Percentiles rank a stretch among this genome's conserved stretches.
Conservation (phyloP, 1,140 invertebrate genomes). For the Neodiprion virginianus region DNA sequence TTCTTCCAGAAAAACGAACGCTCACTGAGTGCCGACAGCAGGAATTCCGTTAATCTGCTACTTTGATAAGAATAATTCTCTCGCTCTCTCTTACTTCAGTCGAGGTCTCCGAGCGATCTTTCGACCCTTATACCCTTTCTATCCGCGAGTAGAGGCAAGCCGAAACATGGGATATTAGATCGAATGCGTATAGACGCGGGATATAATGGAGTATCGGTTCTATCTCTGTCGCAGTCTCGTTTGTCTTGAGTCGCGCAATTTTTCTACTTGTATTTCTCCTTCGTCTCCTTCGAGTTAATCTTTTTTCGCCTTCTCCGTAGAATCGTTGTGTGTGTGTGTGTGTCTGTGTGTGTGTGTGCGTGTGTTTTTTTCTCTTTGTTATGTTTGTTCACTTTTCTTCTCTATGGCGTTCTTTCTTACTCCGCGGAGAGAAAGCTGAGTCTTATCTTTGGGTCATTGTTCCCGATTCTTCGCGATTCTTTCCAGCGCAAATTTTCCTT, state of each 20-base stretch:
- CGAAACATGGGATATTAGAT: neutral
- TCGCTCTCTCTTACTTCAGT: no score
- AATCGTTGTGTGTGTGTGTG: no score
- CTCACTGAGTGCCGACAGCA: no score
- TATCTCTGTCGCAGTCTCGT: neutral
- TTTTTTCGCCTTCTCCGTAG: neutral
- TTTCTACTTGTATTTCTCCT: neutral
- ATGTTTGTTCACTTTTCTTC: neutral
- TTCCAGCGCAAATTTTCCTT: neutral
- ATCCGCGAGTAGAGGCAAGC: no score
- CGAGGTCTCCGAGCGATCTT: no score
- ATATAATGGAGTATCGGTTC: neutral
- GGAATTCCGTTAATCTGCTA: no score
- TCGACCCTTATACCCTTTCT: no score
- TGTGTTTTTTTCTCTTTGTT: constrained; percentile 8
- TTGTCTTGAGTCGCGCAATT: neutral
- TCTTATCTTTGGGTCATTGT: constrained; percentile 11
- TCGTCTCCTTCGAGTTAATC: constrained; percentile 13
- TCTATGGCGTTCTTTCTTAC: constrained; percentile 1
- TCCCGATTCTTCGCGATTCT: neutral
- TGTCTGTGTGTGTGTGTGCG: no score
- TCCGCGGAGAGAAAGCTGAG: neutral
- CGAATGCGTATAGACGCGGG: neutral
- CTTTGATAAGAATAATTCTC: no score
- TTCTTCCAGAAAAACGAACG: no score